Base-by-base conservation (phyloP, 2,113 vertebrate genomes). In the Astatotilapia flaviijosephi region DNA sequence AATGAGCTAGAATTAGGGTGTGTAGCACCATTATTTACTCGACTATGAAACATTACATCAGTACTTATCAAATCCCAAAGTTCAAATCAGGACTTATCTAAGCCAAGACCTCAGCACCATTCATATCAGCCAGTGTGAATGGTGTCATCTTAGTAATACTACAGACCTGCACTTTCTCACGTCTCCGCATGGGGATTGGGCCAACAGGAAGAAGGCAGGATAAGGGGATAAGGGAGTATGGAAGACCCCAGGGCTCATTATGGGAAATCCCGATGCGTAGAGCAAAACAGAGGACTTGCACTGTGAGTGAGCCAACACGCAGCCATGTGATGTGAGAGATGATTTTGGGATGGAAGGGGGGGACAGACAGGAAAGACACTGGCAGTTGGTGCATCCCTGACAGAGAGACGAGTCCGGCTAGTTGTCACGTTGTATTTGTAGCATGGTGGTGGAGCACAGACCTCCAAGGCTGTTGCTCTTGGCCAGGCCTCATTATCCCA, bases 351-450 rank as follows among this genome's bases (percentile, higher is more conserved):
- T 28, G 13, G 83, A 80, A 35, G 55, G 3, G 26, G 26, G 26
- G 26, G 55, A 2, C 10, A 80, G 42, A 68, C 55, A 13, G 79
- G 15, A 85, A 77, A 26, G 60, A 79, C 77, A 53, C 75, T 92
- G 90, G 88, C 91, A 88, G 87, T 68, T 81, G 7, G 19, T 62
- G 21, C 53, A 86, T 73, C 86, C 75, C 84, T 84, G 88, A 91
- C 91, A 40, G 89, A 93, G 87, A 84, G 88, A 91, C 81, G 84
- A 90, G 86, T 33, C 62, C 89, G 91, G 90, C 91, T 85, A 40
- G 79, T 92, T 92, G 92, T 95, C 94, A 93, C 70, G 62, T 92
- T 92, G 92, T 89, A 85, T 91, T 92, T 94, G 88, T 80, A 85
- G 83, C 82, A 33, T 6, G 13, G 85, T 82, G 82, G 80, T 75